Percentiles rank a stretch among this genome's conserved stretches.
phyloP scores from a whole-genome alignment of 1,140 invertebrate species.

The Gryon sp. region DNA sequence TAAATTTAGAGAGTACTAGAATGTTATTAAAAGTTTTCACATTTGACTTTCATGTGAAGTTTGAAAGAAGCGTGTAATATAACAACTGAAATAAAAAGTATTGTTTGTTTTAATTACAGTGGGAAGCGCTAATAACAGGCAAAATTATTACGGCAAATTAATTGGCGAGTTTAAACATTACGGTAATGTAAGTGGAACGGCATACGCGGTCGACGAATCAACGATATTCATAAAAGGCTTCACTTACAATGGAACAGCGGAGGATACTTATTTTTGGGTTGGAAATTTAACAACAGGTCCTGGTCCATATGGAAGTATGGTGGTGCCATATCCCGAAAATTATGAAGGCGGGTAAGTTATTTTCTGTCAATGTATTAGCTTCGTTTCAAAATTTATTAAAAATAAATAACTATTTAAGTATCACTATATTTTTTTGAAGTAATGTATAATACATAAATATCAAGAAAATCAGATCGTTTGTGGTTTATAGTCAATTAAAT shows the following conservation, averaged over 20 bases:
- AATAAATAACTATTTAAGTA: background rate
- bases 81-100: background rate
- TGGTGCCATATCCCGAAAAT: constrained; percentile 92
- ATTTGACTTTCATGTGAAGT: no score
- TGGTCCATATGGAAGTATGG: constrained; percentile 87
- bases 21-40: no score
- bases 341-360: constrained; percentile 85
- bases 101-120: constrained; percentile 60
- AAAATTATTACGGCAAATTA: constrained; percentile 86
- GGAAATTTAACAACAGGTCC: constrained; percentile 88
- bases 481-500: no score
- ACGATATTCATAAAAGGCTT: constrained; percentile 93
- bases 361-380: background rate
- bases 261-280: constrained; percentile 93
- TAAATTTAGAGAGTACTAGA: no score
- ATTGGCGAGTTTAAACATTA: constrained; percentile 86
- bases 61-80: no score
- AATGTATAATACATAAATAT: no score
- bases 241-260: constrained; percentile 90
- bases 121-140: constrained; percentile 77
- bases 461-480: no score
- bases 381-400: background rate
- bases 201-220: constrained; percentile 92
- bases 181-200: constrained; percentile 88
- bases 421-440: background rate